Evolutionary conservation across 1,140 invertebrate genomes (phyloP).

Genomic region (Stratiolaelaps scimitus): DNA sequence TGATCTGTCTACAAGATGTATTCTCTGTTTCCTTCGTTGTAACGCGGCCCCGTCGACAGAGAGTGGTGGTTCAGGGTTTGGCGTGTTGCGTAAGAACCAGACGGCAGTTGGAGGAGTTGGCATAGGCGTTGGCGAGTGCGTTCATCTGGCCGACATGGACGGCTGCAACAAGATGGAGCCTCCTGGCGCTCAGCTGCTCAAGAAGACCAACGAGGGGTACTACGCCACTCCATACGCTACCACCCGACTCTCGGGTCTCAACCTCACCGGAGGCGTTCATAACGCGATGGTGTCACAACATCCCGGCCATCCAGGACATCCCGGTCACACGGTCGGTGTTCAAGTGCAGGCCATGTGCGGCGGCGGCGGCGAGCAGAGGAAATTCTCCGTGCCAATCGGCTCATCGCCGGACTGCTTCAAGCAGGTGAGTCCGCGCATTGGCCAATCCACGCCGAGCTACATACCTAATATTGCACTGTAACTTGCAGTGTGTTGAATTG

Average conservation of each 20-base stretch:
- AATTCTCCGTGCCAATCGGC: constrained; percentile 17
- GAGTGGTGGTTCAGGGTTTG: constrained; percentile 28
- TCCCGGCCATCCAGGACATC: no score
- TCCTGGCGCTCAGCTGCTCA: constrained; percentile 19
- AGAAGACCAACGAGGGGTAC: constrained; percentile 28
- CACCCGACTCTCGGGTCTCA: constrained; percentile 22
- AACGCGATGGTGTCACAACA: no score
- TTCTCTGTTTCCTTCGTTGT: no score
- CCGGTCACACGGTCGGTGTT: no score
- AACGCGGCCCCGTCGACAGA: not conserved
- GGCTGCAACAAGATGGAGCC: not conserved
- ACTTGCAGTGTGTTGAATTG: no score
- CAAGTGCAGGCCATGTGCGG: no score
- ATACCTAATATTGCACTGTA: no score
- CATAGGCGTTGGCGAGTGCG: constrained; percentile 18
- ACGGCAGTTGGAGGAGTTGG: constrained; percentile 26
- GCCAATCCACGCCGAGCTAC: no score
- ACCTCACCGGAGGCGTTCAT: not conserved
- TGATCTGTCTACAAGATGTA: no score
- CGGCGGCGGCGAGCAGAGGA: constrained; percentile 3
- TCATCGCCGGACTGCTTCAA: constrained; percentile 23
- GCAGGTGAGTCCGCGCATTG: constrained; percentile 13
- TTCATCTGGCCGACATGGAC: constrained; percentile 26
- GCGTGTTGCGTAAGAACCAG: constrained; percentile 29
- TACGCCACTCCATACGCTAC: constrained; percentile 29